Conservation (phyloP, 2,113 vertebrate genomes). For the Halcyon malimbica region DNA sequence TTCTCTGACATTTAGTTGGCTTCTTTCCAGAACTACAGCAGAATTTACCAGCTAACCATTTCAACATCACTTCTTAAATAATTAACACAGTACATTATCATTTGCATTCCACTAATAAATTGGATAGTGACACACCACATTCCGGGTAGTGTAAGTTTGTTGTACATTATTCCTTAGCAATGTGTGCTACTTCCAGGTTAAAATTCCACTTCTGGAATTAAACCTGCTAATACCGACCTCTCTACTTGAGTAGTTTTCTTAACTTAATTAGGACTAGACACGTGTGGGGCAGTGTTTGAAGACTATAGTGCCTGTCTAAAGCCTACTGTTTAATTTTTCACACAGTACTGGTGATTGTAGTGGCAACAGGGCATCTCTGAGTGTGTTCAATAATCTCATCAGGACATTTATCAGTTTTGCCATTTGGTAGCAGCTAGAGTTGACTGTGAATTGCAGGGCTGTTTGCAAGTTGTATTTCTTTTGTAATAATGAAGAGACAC, state of each 20-base stretch:
- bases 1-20: background rate
- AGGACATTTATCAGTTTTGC: background rate
- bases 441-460: background rate
- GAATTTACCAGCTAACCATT: conserved; percentile 33
- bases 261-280: background rate
- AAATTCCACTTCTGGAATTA: background rate
- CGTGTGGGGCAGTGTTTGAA: background rate
- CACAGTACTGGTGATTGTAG: background rate
- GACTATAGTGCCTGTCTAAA: background rate
- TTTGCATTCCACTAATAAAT: conserved; percentile 52
- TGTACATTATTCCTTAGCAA: conserved; percentile 4
- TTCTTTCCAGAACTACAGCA: background rate
- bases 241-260: background rate
- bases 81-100: conserved; percentile 32
- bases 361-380: background rate
- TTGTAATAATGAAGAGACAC: background rate
- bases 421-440: background rate
- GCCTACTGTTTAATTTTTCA: background rate
- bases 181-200: background rate
- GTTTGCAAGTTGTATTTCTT: background rate
- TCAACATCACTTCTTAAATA: conserved; percentile 42
- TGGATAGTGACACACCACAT: conserved; percentile 28
- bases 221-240: background rate
- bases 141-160: background rate
- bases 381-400: background rate